Evolutionary conservation across 2,888 invertebrate species (phyloP), one percentile per base, ranked within the genome.

Genomic region (Noctua janthina): DNA sequence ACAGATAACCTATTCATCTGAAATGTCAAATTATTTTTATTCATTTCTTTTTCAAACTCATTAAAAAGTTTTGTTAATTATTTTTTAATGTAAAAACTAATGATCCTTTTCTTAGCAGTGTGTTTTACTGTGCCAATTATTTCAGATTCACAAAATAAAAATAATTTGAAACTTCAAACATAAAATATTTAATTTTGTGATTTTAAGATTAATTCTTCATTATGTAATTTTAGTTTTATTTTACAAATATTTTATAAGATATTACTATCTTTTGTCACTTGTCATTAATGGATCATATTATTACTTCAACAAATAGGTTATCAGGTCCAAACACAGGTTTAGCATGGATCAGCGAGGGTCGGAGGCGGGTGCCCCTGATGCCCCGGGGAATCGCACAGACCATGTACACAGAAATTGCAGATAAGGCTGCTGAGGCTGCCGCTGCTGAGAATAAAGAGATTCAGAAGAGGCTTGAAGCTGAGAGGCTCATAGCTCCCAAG

Each of bases 261-360:
- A 23, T 59, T 39, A 35, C n/a, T 46, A 35, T 56, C n/a, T 73
- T 20, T 77, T 7, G 13, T 72, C 35, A 51, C 20, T 78, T 46
- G 49, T 23, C n/a, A 66, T 74, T 76, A 68, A 82, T 70, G 4
- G 2, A 68, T 66, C 6, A 29, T 77, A 62, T 76, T 80, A 67
- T 85, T 74, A 69, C 54, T 79, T 77, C 49, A 54, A 72, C 59
- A 46, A 79, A 76, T 76, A 98, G 98, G 92, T 96, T 98, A 91
- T 97, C 97, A 90, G 98, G 98, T 70, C 98, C 98, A 74, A 97
- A 98, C 92, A 98, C 98, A 82, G 97, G 97, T 81, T 96, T 97
- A 90, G 98, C 98, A 95, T 99, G 99, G 99, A 98, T 98, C 86
- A 97, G 98, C 89, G 99, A 99, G 95, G 99, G 99, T 23, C 97